Conservation (phyloP, 1,140 invertebrate genomes). For the Drosophila chauvacae region DNA sequence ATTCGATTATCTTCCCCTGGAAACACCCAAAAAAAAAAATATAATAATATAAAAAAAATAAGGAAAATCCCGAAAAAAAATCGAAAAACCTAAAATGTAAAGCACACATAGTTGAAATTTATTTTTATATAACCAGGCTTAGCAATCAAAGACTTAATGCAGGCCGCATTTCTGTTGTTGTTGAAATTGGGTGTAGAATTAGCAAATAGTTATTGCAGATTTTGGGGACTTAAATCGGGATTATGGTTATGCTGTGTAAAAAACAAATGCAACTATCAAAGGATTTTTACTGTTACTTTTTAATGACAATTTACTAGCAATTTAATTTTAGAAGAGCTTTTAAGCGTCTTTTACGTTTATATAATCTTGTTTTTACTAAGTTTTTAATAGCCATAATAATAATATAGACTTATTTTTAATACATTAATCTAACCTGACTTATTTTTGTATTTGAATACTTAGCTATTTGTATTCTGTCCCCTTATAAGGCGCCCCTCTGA, state of each 20-base stretch:
- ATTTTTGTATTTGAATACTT: not conserved
- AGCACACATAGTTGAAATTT: not conserved
- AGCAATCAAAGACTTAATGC: constrained; percentile 25
- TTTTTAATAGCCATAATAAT: too few relatives aligned
- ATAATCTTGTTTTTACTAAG: too few relatives aligned
- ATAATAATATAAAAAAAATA: not conserved
- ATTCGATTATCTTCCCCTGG: constrained; percentile 38
- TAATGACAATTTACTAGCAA: not conserved
- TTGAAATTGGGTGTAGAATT: constrained; percentile 11
- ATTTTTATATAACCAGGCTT: constrained; percentile 2
- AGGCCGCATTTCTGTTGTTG: not conserved
- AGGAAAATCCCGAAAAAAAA: not conserved
- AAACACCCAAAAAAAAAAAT: not conserved
- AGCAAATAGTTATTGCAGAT: constrained; percentile 32
- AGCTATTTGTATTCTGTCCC: not conserved
- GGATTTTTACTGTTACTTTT: not conserved
- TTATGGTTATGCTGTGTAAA: not conserved
- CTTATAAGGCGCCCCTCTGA: not conserved
- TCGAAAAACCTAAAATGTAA: not conserved
- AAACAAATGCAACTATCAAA: not conserved
- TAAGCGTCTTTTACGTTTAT: not conserved
- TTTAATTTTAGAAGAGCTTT: not conserved
- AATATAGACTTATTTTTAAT: not conserved
- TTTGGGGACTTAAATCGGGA: constrained; percentile 7
- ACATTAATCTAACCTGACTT: not conserved